These are phyloP conservation scores for Deroplatys truncata DNA, from an alignment of 2,888 invertebrate genomes.

Conservation along the genomic window DNA sequence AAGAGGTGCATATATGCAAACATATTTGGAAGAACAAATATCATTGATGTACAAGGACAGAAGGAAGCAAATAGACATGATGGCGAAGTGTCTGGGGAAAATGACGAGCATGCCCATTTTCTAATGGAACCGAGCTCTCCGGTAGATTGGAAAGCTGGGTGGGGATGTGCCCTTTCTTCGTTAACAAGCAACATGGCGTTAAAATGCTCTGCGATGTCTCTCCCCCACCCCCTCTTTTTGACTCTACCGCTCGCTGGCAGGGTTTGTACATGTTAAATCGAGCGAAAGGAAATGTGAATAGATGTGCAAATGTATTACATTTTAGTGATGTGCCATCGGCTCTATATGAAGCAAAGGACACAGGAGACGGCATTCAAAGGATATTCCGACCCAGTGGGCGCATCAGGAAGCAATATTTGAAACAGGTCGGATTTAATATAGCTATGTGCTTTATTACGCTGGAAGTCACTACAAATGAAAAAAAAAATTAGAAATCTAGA, in stretches of 20 bases:
- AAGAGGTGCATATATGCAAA: neutral
- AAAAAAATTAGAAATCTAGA: neutral
- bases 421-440: neutral
- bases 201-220: neutral
- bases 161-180: neutral
- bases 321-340: neutral
- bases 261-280: neutral
- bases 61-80: neutral
- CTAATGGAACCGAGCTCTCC: neutral
- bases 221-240: neutral
- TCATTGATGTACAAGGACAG: neutral
- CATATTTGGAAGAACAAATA: neutral
- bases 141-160: neutral
- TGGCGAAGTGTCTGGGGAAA: neutral
- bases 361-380: neutral
- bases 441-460: neutral
- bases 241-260: neutral
- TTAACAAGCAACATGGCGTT: neutral
- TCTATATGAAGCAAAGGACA: neutral
- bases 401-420: neutral
- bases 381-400: neutral
- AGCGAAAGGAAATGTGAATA: neutral
- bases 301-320: neutral
- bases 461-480: neutral
- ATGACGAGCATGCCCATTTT: neutral